These are phyloP conservation scores for Natator depressus DNA, from an alignment of 2,113 vertebrate genomes.

Conservation along the genomic window DNA sequence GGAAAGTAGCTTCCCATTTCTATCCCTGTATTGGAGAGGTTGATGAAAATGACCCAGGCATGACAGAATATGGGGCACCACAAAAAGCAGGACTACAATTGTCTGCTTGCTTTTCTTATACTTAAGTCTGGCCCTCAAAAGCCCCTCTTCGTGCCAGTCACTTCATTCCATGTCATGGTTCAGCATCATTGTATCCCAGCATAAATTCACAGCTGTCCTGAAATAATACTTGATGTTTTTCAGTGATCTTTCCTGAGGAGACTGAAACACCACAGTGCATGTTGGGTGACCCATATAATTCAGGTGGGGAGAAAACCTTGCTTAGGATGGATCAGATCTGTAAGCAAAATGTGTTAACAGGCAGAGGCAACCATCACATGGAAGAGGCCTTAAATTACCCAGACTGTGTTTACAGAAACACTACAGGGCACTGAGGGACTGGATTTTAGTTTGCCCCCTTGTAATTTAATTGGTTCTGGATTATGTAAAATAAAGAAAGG, in stretches of 20 bases:
- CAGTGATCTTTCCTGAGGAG: not conserved
- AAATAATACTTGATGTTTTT: not conserved
- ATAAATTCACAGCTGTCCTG: not conserved
- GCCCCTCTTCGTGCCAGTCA: not conserved
- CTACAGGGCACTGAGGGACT: slow-evolving; percentile 18
- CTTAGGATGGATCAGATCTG: not conserved
- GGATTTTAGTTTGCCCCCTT: slow-evolving; percentile 39
- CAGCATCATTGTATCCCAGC: not conserved
- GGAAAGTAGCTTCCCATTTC: not conserved
- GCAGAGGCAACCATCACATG: not conserved
- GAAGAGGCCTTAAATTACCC: not conserved
- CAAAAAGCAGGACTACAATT: not conserved
- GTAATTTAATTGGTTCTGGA: slow-evolving; percentile 54
- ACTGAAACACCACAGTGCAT: not conserved
- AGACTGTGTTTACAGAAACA: not conserved
- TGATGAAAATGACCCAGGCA: not conserved
- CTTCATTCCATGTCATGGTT: not conserved
- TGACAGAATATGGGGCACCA: not conserved
- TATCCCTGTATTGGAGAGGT: not conserved
- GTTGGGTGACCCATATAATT: not conserved
- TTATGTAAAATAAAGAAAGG: slow-evolving; percentile 50
- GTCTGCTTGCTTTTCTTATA: not conserved
- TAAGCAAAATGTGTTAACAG: not conserved
- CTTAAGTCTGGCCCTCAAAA: not conserved
- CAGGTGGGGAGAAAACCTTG: not conserved